Evolutionary conservation across 2,797 vertebrate species (phyloP), one percentile per base, ranked within the genome.

Genomic region (Rhadinocentrus ornatus): DNA sequence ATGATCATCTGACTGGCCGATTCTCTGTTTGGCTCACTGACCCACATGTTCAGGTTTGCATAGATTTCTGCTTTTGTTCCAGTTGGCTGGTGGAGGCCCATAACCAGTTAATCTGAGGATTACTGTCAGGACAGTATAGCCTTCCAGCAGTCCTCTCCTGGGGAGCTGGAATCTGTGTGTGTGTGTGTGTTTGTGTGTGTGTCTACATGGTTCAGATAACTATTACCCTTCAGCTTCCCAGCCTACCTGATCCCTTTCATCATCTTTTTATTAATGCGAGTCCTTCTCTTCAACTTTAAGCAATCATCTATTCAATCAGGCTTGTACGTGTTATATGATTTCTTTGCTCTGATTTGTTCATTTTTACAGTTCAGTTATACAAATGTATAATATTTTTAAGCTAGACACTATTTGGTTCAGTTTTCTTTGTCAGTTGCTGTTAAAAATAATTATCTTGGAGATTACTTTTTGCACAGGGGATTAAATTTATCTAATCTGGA

Each of bases 71-170:
- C 52, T 58, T 75, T 78, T 66, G 64, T 72, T 80, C 77, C 73
- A 69, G 26, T 62, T 52, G 71, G 58, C 32, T 75, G 83, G 27
- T 72, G 76, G 84, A 73, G 81, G 71, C 86, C 77, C 78, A 76
- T 80, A 52, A 75, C 62, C 65, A 66, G 85, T 92, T 90, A 91
- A 90, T 90, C 85, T 87, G 86, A 81, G 91, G 90, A 93, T 93
- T 93, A 91, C 88, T 86, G 87, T 90, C 86, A 88, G 82, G 87
- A 88, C 83, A 88, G 85, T 84, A 78, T 18, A 86, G 73, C 71
- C 79, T 64, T 83, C 74, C 75, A 69, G 57, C 64, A 46, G 69
- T 32, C 75, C 70, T 67, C 80, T 84, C 85, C 82, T 75, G 82
- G 75, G 85, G 85, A 79, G 84, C 63, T 64, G 81, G 85, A 88